Percentiles rank a stretch among this genome's conserved stretches.
phyloP scores from a whole-genome alignment of 2,888 invertebrate species.

The Galeopsomyia nigrocyanea region DNA sequence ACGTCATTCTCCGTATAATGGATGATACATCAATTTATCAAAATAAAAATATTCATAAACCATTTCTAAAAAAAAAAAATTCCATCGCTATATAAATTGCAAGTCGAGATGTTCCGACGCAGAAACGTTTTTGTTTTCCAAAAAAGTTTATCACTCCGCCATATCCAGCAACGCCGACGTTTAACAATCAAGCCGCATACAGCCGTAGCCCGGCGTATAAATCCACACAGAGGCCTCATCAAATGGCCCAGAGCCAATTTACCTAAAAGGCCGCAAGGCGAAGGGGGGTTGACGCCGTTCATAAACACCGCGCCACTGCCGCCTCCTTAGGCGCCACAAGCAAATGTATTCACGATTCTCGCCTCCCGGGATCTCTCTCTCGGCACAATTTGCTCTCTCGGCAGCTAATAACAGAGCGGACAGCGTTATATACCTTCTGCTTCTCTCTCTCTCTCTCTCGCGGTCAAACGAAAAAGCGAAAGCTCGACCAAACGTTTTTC shows the following conservation, averaged over 20 bases:
- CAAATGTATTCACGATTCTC: conserved; percentile 46
- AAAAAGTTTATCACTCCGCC: too few species aligned
- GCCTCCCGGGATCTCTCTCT: not conserved
- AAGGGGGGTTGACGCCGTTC: too few species aligned
- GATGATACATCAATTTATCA: too few species aligned
- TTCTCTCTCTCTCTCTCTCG: not conserved
- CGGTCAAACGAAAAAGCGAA: conserved; percentile 1
- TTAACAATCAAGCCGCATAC: conserved; percentile 20
- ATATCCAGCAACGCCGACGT: too few species aligned
- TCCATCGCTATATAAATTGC: too few species aligned
- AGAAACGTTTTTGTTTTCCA: too few species aligned
- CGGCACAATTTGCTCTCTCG: conserved; percentile 49
- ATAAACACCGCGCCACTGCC: too few species aligned
- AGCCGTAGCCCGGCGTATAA: not conserved
- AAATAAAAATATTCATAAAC: too few species aligned
- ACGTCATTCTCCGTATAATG: too few species aligned
- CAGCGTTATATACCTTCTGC: not conserved
- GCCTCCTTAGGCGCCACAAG: conserved; percentile 19
- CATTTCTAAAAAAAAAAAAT: too few species aligned
- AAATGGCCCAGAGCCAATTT: conserved; percentile 32
- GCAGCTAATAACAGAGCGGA: conserved; percentile 53
- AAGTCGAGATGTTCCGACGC: too few species aligned
- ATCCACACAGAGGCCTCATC: conserved; percentile 5
- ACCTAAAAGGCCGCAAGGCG: conserved; percentile 21
- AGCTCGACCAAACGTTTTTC: conserved; percentile 1